These are phyloP conservation scores for Cinclus cinclus DNA, from an alignment of 2,113 vertebrate species.

Conservation along the genomic window DNA sequence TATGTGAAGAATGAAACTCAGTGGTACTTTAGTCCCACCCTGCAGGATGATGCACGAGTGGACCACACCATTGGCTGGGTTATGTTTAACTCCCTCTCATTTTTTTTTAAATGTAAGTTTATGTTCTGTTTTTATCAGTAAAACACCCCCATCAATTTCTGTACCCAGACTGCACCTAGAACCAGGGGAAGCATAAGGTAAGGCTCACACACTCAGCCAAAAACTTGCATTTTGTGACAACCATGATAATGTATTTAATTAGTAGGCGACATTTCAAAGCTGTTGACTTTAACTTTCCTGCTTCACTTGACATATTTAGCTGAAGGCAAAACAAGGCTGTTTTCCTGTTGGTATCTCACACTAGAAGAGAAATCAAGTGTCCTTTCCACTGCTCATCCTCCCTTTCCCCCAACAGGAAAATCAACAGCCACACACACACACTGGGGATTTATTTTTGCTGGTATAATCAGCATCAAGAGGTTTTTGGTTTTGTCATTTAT, in stretches of 20 bases:
- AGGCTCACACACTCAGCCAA: neutral
- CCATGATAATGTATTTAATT: neutral
- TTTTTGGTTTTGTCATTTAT: neutral
- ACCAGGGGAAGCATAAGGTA: neutral
- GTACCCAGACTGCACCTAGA: neutral
- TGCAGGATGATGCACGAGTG: accelerated
- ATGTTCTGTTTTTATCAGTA: neutral
- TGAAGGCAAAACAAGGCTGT: conserved; percentile 45
- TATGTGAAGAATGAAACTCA: neutral
- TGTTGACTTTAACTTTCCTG: neutral
- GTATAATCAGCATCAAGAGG: neutral
- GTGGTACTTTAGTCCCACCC: accelerated
- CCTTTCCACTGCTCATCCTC: neutral
- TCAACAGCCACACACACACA: neutral
- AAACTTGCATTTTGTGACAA: neutral
- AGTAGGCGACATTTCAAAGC: conserved; percentile 45
- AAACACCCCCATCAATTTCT: neutral
- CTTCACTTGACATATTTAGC: conserved; percentile 27
- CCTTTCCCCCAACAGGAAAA: neutral
- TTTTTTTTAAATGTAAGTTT: neutral
- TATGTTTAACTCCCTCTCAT: neutral
- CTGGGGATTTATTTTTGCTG: neutral
- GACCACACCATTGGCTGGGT: neutral
- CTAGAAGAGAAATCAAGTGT: neutral
- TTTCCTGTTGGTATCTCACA: conserved; percentile 8